A percentile compares a stretch with the other conserved stretches of the same genome.
These are phyloP conservation scores for Tragopan temminckii DNA, from an alignment of 2,797 vertebrate species.

Conservation along the genomic window DNA sequence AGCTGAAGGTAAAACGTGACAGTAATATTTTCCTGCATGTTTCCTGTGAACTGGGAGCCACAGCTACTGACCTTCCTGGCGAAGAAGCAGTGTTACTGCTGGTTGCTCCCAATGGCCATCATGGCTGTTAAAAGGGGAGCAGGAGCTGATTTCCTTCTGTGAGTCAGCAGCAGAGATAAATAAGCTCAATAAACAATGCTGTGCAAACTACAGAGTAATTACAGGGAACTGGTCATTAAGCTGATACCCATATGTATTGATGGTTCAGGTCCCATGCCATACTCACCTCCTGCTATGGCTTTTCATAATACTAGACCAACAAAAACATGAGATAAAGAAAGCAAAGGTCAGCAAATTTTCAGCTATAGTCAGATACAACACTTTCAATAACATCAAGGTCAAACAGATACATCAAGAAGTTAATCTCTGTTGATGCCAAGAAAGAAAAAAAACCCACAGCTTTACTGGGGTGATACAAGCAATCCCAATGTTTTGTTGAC, in stretches of 20 bases:
- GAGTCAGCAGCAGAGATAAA: slow-evolving; percentile 16
- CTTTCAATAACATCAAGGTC: not conserved
- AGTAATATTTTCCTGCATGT: not conserved
- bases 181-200: not conserved
- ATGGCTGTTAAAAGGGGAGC: not conserved
- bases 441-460: not conserved
- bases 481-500: not conserved
- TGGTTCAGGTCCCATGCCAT: fast-evolving
- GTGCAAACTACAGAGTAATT: slow-evolving; percentile 7
- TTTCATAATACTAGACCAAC: not conserved
- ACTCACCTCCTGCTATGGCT: fast-evolving
- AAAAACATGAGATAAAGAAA: not conserved
- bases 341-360: not conserved
- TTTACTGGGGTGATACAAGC: not conserved
- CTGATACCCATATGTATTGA: not conserved
- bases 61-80: not conserved
- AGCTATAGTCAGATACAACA: not conserved
- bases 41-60: not conserved
- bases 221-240: not conserved
- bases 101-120: not conserved
- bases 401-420: not conserved
- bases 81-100: not conserved
- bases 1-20: not conserved
- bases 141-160: not conserved
- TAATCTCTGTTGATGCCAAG: not conserved